Evolutionary conservation across 2,888 invertebrate species (phyloP).

Genomic region (Meiosimyza platycephala): DNA sequence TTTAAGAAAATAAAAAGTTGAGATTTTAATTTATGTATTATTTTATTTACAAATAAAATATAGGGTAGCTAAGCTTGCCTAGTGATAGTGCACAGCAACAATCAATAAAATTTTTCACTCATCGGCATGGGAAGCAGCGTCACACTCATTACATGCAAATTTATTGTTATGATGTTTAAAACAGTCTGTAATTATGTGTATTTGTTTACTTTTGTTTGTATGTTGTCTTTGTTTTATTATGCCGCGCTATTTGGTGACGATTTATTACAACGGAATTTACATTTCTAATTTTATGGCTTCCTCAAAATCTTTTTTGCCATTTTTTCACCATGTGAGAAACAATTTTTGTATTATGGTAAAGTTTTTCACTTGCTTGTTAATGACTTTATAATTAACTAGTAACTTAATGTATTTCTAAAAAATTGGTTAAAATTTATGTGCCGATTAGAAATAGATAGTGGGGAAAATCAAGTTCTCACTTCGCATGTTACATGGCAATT

Average conservation of each 20-base stretch:
- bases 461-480: too few relatives aligned
- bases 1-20: not conserved
- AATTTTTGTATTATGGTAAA: not conserved
- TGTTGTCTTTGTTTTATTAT: not conserved
- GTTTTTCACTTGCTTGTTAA: not conserved
- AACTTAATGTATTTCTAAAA: not conserved
- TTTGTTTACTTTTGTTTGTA: too few relatives aligned
- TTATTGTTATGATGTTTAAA: not conserved
- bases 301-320: not conserved
- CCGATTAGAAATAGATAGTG: too few relatives aligned
- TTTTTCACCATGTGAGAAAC: slow-evolving; percentile 7
- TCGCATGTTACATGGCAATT: too few relatives aligned
- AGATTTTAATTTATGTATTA: too few relatives aligned
- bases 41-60: too few relatives aligned
- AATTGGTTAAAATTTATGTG: too few relatives aligned
- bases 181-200: too few relatives aligned
- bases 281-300: slow-evolving; percentile 26
- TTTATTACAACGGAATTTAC: slow-evolving; percentile 2
- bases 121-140: too few relatives aligned
- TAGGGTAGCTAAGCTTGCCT: too few relatives aligned
- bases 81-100: too few relatives aligned
- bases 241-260: not conserved
- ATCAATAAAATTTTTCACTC: too few relatives aligned
- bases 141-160: not conserved
- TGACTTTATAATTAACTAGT: not conserved